These are phyloP conservation scores for Dendrocincla tyrannina DNA, from an alignment of 2,797 vertebrate species.

Conservation along the genomic window DNA sequence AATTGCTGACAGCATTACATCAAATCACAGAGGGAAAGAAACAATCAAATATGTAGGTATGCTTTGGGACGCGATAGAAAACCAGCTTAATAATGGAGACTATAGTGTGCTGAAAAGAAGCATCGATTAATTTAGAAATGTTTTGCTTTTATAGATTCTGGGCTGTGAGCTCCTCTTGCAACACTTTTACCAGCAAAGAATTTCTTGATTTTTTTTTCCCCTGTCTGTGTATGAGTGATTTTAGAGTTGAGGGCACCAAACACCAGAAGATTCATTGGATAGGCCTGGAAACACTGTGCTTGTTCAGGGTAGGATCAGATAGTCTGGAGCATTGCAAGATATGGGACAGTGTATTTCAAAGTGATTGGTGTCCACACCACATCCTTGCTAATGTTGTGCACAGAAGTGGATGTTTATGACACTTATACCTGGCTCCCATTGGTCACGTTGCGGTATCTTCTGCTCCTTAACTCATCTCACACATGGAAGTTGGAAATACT, in stretches of 20 bases:
- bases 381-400: not conserved
- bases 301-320: not conserved
- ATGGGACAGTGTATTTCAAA: not conserved
- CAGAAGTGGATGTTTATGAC: not conserved
- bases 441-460: not conserved
- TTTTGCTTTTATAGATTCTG: not conserved
- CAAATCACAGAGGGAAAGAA: not conserved
- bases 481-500: not conserved
- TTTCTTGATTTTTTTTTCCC: not conserved
- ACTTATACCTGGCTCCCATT: not conserved
- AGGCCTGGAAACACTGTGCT: not conserved
- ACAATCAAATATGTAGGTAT: not conserved
- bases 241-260: not conserved
- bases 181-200: not conserved
- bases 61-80: not conserved
- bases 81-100: not conserved
- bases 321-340: not conserved
- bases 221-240: not conserved
- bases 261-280: not conserved
- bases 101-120: not conserved
- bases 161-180: not conserved
- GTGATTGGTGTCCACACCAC: rapidly evolving
- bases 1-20: not conserved
- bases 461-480: not conserved
- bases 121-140: not conserved